phyloP scores from a whole-genome alignment of 2,797 vertebrate species.

The Megalops cyprinoides region DNA sequence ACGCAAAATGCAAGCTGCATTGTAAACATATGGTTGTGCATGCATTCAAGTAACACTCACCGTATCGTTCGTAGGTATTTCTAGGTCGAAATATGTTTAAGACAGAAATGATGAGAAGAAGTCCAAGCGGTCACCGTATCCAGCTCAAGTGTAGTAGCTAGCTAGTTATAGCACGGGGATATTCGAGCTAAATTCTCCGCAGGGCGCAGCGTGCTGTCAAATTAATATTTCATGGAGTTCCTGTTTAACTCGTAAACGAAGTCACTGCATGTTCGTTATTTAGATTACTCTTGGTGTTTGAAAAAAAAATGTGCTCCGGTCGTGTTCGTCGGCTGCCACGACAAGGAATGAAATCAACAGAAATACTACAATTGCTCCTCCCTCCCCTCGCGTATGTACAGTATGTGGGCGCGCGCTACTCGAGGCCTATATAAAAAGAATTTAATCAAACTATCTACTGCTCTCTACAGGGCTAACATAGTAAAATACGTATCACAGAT shows the following conservation, averaged over 20 bases:
- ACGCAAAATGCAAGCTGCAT: slow-evolving; percentile 41
- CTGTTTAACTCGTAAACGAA: slow-evolving; percentile 29
- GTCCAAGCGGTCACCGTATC: slow-evolving; percentile 58
- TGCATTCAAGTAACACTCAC: slow-evolving; percentile 58
- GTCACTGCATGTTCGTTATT: slow-evolving; percentile 34
- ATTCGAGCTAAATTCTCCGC: slow-evolving; percentile 50
- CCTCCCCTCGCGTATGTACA: slow-evolving; percentile 67
- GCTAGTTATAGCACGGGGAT: slow-evolving; percentile 38
- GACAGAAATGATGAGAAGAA: slow-evolving; percentile 53
- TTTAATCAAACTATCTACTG: slow-evolving; percentile 71
- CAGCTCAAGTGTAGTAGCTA: slow-evolving; percentile 57
- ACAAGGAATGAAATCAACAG: slow-evolving; percentile 64
- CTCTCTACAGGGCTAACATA: slow-evolving; percentile 76
- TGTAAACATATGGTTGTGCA: background rate
- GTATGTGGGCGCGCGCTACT: slow-evolving; percentile 57
- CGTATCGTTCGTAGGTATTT: slow-evolving; percentile 47
- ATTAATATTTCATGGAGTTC: slow-evolving; percentile 37
- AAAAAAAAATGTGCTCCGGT: slow-evolving; percentile 52
- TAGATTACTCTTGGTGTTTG: slow-evolving; percentile 44
- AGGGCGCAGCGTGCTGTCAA: slow-evolving; percentile 53
- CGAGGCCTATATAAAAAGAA: slow-evolving; percentile 41
- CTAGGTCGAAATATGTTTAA: slow-evolving; percentile 28
- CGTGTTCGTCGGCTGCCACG: slow-evolving; percentile 64
- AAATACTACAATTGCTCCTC: slow-evolving; percentile 76
- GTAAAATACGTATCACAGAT: slow-evolving; percentile 55